Evolutionary conservation across 2,113 vertebrate species (phyloP), one percentile per base, ranked within the genome.

Genomic region (Catharus bicknelli): DNA sequence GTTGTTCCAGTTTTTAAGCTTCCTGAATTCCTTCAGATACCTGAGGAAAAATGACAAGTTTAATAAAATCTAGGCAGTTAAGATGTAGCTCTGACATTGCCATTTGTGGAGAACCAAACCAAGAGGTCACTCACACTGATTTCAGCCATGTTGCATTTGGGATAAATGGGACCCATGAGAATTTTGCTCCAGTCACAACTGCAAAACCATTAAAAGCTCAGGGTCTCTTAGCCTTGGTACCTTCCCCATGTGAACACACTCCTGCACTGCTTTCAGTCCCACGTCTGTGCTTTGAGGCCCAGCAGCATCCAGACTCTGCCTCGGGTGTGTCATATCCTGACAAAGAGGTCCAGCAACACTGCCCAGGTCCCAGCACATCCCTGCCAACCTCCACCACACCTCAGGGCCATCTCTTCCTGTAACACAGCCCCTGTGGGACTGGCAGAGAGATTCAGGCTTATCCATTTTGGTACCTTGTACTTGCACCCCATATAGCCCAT

Each of bases 41-140:
- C 47, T 78, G 36, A 91, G 64, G 29, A 80, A 90, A 96, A 69
- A 54, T 67, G 74, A 51, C 58, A 72, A 85, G 23, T 63, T 59
- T 90, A 77, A 91, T 85, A 87, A 86, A 90, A 87, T 30, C 38
- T 50, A 66, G 55, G 34, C 26, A 47, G n/a, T 47, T 64, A 86
- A 78, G 57, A 63, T 67, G 70, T 48, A 92, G 74, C 63, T 83
- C 40, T 90, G 79, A 83, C 86, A 67, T 13, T 66, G 25, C 29
- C 58, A 1, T 63, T 88, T 80, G 58, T 21, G 11, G 36, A 51
- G n/a, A 57, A 21, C 45, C 93, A 83, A 77, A 83, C 18, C 75
- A 69, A 59, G 48, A 90, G 59, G 75, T 69, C 51, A 70, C 63
- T 43, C 59, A 51, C 0, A 0, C 54, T 70, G 78, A 48, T 66